Evolutionary conservation across 2,888 invertebrate genomes (phyloP).

Genomic region (Ashinkailepas kermadecensis): DNA sequence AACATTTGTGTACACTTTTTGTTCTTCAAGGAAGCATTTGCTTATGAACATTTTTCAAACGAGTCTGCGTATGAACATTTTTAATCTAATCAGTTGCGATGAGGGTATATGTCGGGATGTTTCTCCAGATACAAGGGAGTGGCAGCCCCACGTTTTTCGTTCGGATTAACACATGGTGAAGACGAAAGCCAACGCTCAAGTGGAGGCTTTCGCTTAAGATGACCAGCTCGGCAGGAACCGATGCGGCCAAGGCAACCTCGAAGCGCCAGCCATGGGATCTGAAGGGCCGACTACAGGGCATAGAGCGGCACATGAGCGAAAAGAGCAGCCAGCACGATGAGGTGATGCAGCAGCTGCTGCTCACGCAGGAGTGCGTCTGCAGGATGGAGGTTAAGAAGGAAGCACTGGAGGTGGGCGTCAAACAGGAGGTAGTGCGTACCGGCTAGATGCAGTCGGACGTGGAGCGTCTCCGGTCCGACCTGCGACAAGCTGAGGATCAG

Average conservation of each 20-base stretch:
- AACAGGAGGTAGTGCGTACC: constrained; percentile 28
- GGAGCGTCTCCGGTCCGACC: not conserved
- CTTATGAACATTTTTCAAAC: too few species aligned
- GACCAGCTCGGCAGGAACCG: not conserved
- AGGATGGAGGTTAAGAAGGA: constrained; percentile 31
- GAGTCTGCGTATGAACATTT: too few species aligned
- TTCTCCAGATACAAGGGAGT: too few species aligned
- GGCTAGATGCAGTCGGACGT: constrained; percentile 19
- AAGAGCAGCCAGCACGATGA: not conserved
- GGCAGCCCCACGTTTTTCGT: too few species aligned
- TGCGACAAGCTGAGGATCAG: not conserved
- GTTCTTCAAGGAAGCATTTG: too few species aligned
- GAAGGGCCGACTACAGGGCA: constrained; percentile 43
- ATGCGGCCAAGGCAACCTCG: not conserved
- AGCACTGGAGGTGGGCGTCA: constrained; percentile 27
- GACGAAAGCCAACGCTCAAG: too few species aligned
- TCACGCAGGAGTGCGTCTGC: constrained; percentile 25
- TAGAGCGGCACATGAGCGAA: constrained; percentile 37
- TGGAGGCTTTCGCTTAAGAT: too few species aligned
- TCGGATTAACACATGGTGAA: too few species aligned
- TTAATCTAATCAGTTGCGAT: too few species aligned
- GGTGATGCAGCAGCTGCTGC: constrained; percentile 25
- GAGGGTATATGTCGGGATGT: too few species aligned
- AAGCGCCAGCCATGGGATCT: constrained; percentile 43
- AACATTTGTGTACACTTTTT: too few species aligned